Percentiles rank a stretch among this genome's conserved stretches.
Conservation (phyloP, 2,797 vertebrate genomes). For the Rachycentron canadum region DNA sequence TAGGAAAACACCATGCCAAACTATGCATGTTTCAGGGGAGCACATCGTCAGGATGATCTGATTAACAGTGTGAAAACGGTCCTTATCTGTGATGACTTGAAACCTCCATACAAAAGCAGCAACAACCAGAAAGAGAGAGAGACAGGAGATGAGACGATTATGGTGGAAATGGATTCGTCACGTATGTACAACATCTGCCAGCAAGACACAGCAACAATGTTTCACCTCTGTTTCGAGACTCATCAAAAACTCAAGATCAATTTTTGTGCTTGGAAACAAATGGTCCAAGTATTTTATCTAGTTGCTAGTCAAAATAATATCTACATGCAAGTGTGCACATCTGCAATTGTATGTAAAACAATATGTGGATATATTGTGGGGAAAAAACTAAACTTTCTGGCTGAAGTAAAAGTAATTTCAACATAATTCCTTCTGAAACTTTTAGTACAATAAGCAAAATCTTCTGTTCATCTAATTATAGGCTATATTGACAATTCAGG, state of each 20-base stretch:
- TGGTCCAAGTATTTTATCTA: background rate
- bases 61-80: slow-evolving; percentile 81
- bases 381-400: background rate
- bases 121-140: slow-evolving; percentile 50
- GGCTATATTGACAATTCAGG: background rate
- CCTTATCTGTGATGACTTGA: slow-evolving; percentile 85
- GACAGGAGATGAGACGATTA: slow-evolving; percentile 72
- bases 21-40: slow-evolving; percentile 73
- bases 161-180: slow-evolving; percentile 61
- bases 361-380: no score
- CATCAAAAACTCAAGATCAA: background rate
- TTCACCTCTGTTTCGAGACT: background rate
- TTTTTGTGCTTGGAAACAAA: background rate
- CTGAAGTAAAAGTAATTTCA: background rate
- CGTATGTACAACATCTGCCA: slow-evolving; percentile 66
- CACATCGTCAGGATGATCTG: slow-evolving; percentile 71
- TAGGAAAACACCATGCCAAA: slow-evolving; percentile 73
- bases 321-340: background rate
- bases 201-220: slow-evolving; percentile 38
- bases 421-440: background rate
- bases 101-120: slow-evolving; percentile 75
- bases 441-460: background rate
- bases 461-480: background rate
- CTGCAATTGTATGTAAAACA: background rate
- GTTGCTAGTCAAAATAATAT: background rate